phyloP scores from a whole-genome alignment of 2,888 invertebrate species.

The Spicauda simplicius region DNA sequence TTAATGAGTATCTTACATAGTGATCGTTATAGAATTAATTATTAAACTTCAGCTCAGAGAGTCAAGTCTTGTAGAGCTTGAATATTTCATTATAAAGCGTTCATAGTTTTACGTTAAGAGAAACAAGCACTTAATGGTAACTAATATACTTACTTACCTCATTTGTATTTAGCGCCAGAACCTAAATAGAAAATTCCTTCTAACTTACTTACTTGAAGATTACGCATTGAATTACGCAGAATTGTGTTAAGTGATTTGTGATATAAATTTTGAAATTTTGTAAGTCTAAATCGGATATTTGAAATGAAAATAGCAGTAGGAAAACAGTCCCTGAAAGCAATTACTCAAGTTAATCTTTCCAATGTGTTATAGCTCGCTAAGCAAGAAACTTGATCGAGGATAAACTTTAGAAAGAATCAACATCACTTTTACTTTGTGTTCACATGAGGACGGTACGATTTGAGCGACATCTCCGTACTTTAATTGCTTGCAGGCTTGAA shows the following conservation, averaged over 20 bases:
- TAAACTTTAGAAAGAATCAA: background rate
- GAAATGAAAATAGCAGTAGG: too few relatives aligned
- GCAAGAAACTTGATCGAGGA: background rate
- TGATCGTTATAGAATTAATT: conserved; percentile 27
- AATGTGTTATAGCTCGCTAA: background rate
- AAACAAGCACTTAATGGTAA: background rate
- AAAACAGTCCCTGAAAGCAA: too few relatives aligned
- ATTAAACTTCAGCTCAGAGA: conserved; percentile 19
- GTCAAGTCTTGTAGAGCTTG: conserved; percentile 1
- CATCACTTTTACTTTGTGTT: background rate
- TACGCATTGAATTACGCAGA: too few relatives aligned
- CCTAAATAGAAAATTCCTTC: too few relatives aligned
- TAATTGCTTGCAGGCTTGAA: background rate
- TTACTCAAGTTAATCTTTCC: too few relatives aligned
- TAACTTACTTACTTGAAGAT: too few relatives aligned
- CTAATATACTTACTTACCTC: background rate
- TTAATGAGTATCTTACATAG: conserved; percentile 20
- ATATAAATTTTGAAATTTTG: too few relatives aligned
- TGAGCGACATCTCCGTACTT: background rate
- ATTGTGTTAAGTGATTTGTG: too few relatives aligned
- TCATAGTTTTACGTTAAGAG: conserved; percentile 2
- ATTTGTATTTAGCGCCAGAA: background rate
- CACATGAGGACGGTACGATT: background rate
- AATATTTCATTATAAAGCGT: conserved; percentile 2
- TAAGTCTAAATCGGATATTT: too few relatives aligned